Evolutionary conservation across 2,113 vertebrate genomes (phyloP).

Genomic region (Heloderma charlesbogerti): DNA sequence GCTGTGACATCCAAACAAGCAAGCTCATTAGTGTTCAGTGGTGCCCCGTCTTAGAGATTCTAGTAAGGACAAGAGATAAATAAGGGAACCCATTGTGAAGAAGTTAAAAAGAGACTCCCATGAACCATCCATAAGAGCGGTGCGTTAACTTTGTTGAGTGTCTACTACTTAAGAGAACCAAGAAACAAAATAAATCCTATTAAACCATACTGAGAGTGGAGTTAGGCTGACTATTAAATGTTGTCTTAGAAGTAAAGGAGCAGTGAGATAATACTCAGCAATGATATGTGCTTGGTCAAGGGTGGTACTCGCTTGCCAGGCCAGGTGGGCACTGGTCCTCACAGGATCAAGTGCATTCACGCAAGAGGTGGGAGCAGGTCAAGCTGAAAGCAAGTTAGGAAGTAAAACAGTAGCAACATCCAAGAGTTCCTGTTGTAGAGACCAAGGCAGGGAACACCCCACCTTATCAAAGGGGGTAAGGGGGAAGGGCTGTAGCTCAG

Average conservation of each 20-base stretch:
- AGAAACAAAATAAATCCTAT: slow-evolving; percentile 23
- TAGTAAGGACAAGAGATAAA: slow-evolving; percentile 15
- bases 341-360: no score
- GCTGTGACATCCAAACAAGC: slow-evolving; percentile 35
- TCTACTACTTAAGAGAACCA: slow-evolving; percentile 7
- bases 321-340: not conserved
- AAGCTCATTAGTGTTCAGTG: slow-evolving; percentile 47
- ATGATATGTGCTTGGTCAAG: not conserved
- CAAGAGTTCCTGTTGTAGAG: not conserved
- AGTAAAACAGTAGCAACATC: not conserved
- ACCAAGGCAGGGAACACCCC: not conserved
- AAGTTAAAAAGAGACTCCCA: not conserved
- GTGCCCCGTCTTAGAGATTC: slow-evolving; percentile 35
- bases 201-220: fast-evolving
- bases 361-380: not conserved
- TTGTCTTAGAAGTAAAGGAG: not conserved
- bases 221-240: not conserved
- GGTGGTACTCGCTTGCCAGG: not conserved
- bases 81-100: slow-evolving; percentile 8
- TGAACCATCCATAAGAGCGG: not conserved
- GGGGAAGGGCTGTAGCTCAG: not conserved
- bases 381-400: not conserved
- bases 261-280: not conserved
- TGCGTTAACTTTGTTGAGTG: not conserved
- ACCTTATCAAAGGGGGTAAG: not conserved